A percentile compares a stretch with the other conserved stretches of the same genome.
phyloP scores from a whole-genome alignment of 2,888 invertebrate genomes.

The Mechanitis mazaeus region DNA sequence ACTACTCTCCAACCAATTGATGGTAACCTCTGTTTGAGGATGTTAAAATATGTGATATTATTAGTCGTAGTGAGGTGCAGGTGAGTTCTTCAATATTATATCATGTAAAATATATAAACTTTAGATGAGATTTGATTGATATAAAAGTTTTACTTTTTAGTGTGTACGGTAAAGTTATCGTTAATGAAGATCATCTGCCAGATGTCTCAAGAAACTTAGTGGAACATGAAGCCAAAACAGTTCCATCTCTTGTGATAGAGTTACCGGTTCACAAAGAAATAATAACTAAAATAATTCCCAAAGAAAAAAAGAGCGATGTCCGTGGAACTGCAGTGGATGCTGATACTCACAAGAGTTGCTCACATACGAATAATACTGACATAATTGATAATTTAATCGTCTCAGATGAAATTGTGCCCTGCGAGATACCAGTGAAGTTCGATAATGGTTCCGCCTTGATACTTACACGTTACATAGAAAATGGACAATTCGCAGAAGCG shows the following conservation, averaged over 20 bases:
- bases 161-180: conserved; percentile 41
- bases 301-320: conserved; percentile 10
- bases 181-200: conserved; percentile 26
- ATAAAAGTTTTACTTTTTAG: conserved; percentile 36
- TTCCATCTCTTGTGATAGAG: conserved; percentile 13
- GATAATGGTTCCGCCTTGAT: conserved; percentile 38
- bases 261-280: conserved; percentile 18
- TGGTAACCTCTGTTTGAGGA: conserved; percentile 5
- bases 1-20: background rate
- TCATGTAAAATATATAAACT: background rate
- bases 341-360: background rate
- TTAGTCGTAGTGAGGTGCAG: conserved; percentile 34
- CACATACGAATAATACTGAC: background rate
- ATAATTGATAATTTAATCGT: conserved; percentile 17
- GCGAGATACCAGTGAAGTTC: conserved; percentile 14
- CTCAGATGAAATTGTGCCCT: conserved; percentile 14
- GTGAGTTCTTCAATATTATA: conserved; percentile 3
- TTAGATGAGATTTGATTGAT: background rate
- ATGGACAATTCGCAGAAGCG: conserved; percentile 54
- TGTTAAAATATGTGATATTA: conserved; percentile 24
- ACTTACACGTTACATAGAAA: conserved; percentile 57
- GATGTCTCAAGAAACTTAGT: conserved; percentile 18
- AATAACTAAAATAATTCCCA: conserved; percentile 7
- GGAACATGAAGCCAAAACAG: conserved; percentile 8
- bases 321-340: conserved; percentile 2